Evolutionary conservation across 2,113 vertebrate genomes (phyloP), one percentile per base, ranked within the genome.

Genomic region (Pomatorhinus ruficollis): DNA sequence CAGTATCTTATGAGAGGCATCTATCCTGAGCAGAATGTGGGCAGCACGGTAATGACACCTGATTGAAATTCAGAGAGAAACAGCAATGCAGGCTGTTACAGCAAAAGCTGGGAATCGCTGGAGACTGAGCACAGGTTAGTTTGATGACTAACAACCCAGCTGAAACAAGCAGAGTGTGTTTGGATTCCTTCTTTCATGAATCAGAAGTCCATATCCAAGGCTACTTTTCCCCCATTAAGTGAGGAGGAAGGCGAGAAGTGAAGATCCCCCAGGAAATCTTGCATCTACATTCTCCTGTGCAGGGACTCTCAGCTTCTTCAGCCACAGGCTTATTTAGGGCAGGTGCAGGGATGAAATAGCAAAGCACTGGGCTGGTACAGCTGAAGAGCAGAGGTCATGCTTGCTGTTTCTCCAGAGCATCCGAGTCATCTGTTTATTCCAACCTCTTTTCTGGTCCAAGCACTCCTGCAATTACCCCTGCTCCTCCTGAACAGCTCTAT

Each of bases 11-110:
- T 44, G 65, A 92, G 47, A 85, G 71, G 35, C 86, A 91, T 97
- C 89, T 91, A 64, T 95, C 77, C 83, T 91, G 63, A 96, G 76
- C 63, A 74, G 88, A 87, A 85, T 33, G 72, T 78, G 91, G 65
- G 69, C 81, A 95, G 35, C 0, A 0, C 3, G 0, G 61, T 47
- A 82, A 91, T 87, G 83, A 72, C 63, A 85, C 70, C 83, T 85
- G 68, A 87, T 85, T 94, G 93, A 94, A 95, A 97, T 95, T 89
- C 95, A 91, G 88, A 85, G 80, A 65, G 80, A 94, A 95, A 66
- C 49, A 89, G 76, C 90, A 57, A 44, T 89, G 86, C 78, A 91
- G 80, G 60, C 82, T 87, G 47, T 45, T 83, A 87, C 66, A 94
- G 83, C 80, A 64, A 50, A 68, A 64, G 64, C 49, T 53, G 57